phyloP scores from a whole-genome alignment of 2,113 vertebrate genomes.

The Rhinopomastus cyanomelas region DNA sequence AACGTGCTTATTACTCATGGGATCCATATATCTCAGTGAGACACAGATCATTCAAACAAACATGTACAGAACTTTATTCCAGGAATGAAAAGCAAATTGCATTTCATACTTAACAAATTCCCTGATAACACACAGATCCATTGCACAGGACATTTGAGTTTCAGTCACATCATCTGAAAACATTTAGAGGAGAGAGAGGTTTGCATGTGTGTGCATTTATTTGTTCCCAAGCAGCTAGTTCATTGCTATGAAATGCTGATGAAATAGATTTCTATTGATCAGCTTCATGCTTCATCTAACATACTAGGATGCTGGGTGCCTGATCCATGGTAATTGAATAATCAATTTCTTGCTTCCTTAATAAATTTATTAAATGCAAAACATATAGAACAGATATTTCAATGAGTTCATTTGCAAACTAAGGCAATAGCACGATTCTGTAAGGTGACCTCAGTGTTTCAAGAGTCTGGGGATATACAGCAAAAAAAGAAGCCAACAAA shows the following conservation, averaged over 20 bases:
- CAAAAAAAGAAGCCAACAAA: not conserved
- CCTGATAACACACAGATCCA: not conserved
- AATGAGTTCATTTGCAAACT: conserved; percentile 56
- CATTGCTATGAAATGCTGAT: not conserved
- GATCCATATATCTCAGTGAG: not conserved
- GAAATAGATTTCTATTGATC: conserved; percentile 8
- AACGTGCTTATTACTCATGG: not conserved
- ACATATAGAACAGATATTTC: conserved; percentile 38
- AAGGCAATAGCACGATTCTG: conserved; percentile 41
- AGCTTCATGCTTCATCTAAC: not conserved
- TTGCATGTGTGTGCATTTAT: not conserved
- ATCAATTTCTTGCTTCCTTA: conserved; percentile 60
- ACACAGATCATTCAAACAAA: conserved; percentile 16
- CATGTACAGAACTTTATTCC: not conserved
- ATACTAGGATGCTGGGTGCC: not conserved
- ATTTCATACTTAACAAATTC: conserved; percentile 34
- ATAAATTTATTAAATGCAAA: conserved; percentile 65
- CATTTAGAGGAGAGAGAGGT: not conserved
- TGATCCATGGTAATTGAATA: conserved; percentile 49
- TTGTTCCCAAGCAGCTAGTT: not conserved
- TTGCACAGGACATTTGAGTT: not conserved
- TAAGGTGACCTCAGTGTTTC: conserved; percentile 1
- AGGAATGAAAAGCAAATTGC: conserved; percentile 37
- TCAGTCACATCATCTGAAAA: not conserved
- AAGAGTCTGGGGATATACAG: not conserved